Evolutionary conservation across 2,888 invertebrate genomes (phyloP).

Genomic region (Euspilapteryx auroguttella): DNA sequence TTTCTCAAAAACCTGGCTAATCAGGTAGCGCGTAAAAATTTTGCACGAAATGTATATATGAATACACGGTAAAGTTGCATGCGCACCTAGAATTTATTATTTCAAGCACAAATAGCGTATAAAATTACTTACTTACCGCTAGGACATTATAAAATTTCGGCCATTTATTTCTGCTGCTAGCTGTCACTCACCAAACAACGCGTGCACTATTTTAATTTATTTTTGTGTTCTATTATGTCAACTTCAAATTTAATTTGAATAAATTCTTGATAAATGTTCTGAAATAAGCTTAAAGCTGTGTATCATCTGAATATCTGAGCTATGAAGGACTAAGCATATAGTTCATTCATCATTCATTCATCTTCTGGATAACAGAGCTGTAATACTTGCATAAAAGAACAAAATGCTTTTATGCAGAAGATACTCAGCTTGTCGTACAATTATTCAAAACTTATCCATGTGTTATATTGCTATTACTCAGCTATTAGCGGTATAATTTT

Average conservation of each 20-base stretch:
- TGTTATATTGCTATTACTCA: constrained; percentile 1
- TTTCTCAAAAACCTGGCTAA: background rate
- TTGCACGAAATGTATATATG: constrained; percentile 1
- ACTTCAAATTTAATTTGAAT: too few relatives aligned
- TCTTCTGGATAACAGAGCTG: background rate
- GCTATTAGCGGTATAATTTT: constrained; percentile 2
- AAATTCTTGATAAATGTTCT: too few relatives aligned
- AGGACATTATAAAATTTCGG: too few relatives aligned
- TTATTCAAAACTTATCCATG: constrained; percentile 1
- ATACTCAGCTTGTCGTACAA: constrained; percentile 1
- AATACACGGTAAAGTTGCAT: background rate
- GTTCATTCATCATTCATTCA: background rate
- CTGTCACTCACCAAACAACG: too few relatives aligned
- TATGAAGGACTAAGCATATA: too few relatives aligned
- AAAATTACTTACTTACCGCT: constrained; percentile 1
- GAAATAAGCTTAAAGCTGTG: too few relatives aligned
- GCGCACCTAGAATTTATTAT: background rate
- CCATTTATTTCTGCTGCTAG: too few relatives aligned
- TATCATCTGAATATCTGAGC: background rate
- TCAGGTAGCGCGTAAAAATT: constrained; percentile 2
- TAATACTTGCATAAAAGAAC: constrained; percentile 1
- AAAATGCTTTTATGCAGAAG: constrained; percentile 2
- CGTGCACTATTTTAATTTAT: too few relatives aligned
- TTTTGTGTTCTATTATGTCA: too few relatives aligned
- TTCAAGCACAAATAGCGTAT: background rate